Conservation (phyloP, 2,797 vertebrate genomes). For the Ispidina lecontei region DNA sequence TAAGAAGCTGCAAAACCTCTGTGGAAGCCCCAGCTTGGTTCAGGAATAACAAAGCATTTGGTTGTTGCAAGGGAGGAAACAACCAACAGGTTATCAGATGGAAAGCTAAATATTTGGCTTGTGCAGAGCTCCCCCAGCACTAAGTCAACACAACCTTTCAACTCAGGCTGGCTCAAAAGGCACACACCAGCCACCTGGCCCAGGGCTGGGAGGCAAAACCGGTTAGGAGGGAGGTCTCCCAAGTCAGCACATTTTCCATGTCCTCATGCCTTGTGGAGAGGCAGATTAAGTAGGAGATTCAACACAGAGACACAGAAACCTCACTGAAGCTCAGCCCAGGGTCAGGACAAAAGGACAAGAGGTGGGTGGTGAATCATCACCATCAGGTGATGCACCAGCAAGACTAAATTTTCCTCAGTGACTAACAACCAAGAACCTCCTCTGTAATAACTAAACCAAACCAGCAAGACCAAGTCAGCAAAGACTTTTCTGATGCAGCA, state of each 20-base stretch:
- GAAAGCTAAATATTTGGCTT: conserved; percentile 70
- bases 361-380: not conserved
- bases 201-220: not conserved
- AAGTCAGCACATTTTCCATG: conserved; percentile 18
- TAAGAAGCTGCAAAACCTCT: not conserved
- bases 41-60: not conserved
- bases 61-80: not conserved
- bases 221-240: not conserved
- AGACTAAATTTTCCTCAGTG: not conserved
- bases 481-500: not conserved
- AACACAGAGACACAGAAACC: not conserved
- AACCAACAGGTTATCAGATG: conserved; percentile 13
- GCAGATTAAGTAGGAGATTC: not conserved
- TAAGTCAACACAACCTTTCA: conserved; percentile 69
- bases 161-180: not conserved
- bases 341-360: not conserved
- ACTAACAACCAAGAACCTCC: not conserved
- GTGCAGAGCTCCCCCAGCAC: not conserved
- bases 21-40: not conserved
- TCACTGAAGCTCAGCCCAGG: not conserved
- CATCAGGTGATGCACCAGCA: not conserved
- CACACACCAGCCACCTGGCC: conserved; percentile 15
- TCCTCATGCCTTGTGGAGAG: rapidly evolving
- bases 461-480: not conserved
- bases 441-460: conserved; percentile 5